Base-by-base conservation (phyloP, 2,888 invertebrate species). In the Nephrocerus scutellatus region DNA sequence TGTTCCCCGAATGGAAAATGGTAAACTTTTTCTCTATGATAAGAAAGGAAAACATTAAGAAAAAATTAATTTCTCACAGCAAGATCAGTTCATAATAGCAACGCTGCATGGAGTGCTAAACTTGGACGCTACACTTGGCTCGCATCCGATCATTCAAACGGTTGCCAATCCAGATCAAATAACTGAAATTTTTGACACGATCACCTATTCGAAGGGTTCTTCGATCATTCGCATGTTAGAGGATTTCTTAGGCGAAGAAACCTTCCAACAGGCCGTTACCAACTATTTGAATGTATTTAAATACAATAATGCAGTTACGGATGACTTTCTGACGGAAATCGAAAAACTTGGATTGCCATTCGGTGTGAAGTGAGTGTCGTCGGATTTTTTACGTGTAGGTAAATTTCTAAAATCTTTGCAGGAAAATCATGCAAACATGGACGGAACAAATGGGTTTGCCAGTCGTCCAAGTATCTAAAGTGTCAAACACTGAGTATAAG, bases 181-280 rank as follows among this genome's bases (percentile, higher is more conserved):
- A 42, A 89, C 87, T 0, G 84, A 89, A 53, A 83, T 93, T 43
- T 95, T 95, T 60, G 93, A 95, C 60, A 69, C 76, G 1, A 93
- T 96, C 48, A 88, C 92, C 0, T 96, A 96, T 59, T 80, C 78
- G 52, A 95, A 95, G 84, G 91, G 91, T 19, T 79, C 89, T 0
- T 82, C 91, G 1, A 72, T 93, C 3, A 74, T 95, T 29, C 74
- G 91, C 35, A 93, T 95, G 93, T 66, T 93, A 56, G 88, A 92
- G 65, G 75, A 80, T 29, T 85, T 89, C 49, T 75, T 90, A 41
- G 59, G 58, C 0, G 70, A 75, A 33, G 75, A 80, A 3, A 73
- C 73, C 20, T 95, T 95, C 67, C 77, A 80, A 41, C 62, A 66
- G 12, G 87, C 82, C 1, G 79, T 90, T 0, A 78, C 80, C 6